Percentiles rank a stretch among this genome's conserved stretches.
Conservation (phyloP, 2,113 vertebrate genomes). For the Platichthys stellatus region DNA sequence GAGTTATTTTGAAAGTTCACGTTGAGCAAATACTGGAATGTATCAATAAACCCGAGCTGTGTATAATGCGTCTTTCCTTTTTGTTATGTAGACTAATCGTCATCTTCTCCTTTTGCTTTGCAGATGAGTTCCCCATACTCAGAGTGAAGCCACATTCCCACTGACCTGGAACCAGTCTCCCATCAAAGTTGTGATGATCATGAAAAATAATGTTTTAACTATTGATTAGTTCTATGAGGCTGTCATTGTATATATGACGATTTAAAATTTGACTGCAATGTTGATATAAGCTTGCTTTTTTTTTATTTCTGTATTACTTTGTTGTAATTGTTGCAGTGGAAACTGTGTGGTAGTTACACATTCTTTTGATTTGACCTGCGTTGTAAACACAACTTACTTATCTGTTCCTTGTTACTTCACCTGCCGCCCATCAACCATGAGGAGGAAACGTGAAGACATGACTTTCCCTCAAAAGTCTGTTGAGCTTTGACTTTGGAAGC, state of each 20-base stretch:
- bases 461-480: background rate
- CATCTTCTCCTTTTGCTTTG: slow-evolving; percentile 17
- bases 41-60: too few relatives aligned
- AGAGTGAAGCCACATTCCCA: slow-evolving; percentile 46
- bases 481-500: slow-evolving; percentile 41
- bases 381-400: background rate
- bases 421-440: background rate
- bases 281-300: background rate
- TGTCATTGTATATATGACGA: slow-evolving; percentile 10
- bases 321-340: background rate
- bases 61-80: too few relatives aligned
- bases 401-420: background rate
- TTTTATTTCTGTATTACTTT: background rate
- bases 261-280: background rate
- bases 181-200: background rate
- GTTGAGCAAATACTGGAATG: too few relatives aligned
- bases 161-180: background rate
- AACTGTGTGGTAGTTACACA: background rate
- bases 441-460: background rate
- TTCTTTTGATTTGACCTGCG: background rate
- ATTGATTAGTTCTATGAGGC: background rate
- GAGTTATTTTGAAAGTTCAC: too few relatives aligned
- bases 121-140: slow-evolving; percentile 74
- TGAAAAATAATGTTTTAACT: background rate
- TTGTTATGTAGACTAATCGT: too few relatives aligned